Conservation (phyloP, 2,797 vertebrate species). For the Enteromius afrohamiltoni region DNA sequence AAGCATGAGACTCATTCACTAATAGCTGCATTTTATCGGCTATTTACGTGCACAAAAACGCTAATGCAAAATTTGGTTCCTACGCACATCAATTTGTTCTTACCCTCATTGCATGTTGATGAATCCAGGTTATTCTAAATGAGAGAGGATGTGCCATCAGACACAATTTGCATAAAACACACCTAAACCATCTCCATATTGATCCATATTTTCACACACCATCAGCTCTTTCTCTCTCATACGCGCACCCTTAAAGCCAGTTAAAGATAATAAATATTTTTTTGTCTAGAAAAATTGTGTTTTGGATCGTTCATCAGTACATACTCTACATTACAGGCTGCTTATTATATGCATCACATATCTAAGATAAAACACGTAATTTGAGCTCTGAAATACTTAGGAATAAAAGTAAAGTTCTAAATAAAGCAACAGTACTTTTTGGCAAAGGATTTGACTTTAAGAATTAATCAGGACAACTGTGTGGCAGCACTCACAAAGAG, state of each 20-base stretch:
- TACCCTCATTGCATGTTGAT: neutral
- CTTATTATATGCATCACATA: slow-evolving; percentile 3
- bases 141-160: neutral
- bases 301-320: neutral
- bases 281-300: neutral
- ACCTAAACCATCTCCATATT: neutral
- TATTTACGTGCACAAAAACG: neutral
- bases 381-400: neutral
- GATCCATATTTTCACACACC: neutral
- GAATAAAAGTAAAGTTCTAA: neutral
- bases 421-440: neutral
- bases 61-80: neutral
- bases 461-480: neutral
- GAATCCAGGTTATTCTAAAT: slow-evolving; percentile 12
- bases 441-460: neutral
- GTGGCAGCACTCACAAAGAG: neutral
- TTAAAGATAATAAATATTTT: neutral
- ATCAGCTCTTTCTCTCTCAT: neutral
- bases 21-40: neutral
- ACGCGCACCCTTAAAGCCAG: neutral
- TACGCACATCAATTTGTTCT: neutral
- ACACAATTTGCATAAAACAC: neutral
- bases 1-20: neutral
- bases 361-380: neutral
- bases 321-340: neutral